Evolutionary conservation across 92 coral and sea anemone genomes (phyloP), one percentile per base, ranked within the genome.

Genomic region (Palythoa grandis): DNA sequence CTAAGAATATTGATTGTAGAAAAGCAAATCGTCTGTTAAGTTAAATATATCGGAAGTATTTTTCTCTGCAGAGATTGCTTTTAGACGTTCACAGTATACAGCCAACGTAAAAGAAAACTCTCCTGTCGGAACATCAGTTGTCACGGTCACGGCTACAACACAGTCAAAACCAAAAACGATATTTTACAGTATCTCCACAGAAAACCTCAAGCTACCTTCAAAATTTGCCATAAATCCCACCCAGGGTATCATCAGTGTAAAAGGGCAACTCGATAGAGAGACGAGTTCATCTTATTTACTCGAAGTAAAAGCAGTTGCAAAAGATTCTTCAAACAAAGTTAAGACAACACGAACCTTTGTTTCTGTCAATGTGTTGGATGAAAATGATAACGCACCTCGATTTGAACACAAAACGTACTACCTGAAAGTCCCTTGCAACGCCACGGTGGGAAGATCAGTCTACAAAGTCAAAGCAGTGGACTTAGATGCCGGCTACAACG

Each of bases 381-480:
- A 86, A 60, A 95, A 93, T 74, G 95, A 91, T 71, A 79, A 92
- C 68, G 86, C 88, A 4, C 95, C 98, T 68, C 38, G 76, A 15
- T 95, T 97, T 78, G 88, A 89, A 10, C 92, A 83, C 54, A 77
- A 94, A 8, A 90, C 97, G 4, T 93, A 93, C 67, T 72, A 88
- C 84, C 74, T 97, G 22, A 90, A 60, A 40, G 90, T 97, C 23
- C 99, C 99, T 1, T 97, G 99, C 63, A 95, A 95, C 82, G 91
- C 87, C 11, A 91, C 92, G 39, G 91, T 77, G 58, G 98, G 98
- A 70, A 86, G 91, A 74, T 85, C 91, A 40, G 87, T 97, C 40
- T 93, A 95, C 56, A 93, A 93, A 29, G 89, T 95, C 60, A 86
- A 79, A 11, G 92, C 98, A n/a, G 76, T 54, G 23, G 95, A 93